Conservation (phyloP, 2,797 vertebrate genomes). For the Lerista edwardsae region DNA sequence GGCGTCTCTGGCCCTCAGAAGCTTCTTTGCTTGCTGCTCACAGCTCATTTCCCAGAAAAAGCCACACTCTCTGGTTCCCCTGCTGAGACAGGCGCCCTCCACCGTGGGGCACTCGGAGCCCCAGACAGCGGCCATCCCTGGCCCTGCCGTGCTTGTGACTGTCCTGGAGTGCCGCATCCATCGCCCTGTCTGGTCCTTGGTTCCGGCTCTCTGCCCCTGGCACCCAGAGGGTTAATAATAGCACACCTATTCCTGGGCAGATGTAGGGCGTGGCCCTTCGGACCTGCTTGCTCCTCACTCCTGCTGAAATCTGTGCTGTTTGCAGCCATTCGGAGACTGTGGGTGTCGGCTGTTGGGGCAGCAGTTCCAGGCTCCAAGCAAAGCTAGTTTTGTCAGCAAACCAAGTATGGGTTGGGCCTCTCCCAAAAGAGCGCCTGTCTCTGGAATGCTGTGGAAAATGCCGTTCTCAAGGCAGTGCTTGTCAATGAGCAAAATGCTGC, state of each 20-base stretch:
- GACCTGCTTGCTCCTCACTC: background rate
- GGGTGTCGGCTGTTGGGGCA: conserved; percentile 37
- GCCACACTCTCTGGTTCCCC: background rate
- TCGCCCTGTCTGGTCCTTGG: background rate
- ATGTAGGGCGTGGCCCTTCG: background rate
- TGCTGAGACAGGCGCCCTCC: background rate
- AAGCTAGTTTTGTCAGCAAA: conserved; percentile 15
- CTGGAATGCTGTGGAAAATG: background rate
- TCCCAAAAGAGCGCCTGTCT: no score
- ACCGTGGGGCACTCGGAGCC: no score
- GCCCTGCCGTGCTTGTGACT: background rate
- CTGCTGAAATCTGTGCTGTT: background rate
- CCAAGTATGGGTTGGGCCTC: background rate
- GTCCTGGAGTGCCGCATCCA: background rate
- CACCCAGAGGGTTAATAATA: background rate
- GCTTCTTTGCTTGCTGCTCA: no score
- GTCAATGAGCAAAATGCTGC: background rate
- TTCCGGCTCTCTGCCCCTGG: background rate
- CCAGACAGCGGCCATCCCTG: background rate
- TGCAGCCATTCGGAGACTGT: conserved; percentile 18
- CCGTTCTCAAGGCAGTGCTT: background rate
- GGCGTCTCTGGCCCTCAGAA: no score
- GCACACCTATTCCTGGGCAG: background rate
- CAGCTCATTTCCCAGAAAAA: no score
- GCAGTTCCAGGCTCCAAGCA: conserved; percentile 30